phyloP scores from a whole-genome alignment of 1,140 invertebrate species.

The Heterodera schachtii region DNA sequence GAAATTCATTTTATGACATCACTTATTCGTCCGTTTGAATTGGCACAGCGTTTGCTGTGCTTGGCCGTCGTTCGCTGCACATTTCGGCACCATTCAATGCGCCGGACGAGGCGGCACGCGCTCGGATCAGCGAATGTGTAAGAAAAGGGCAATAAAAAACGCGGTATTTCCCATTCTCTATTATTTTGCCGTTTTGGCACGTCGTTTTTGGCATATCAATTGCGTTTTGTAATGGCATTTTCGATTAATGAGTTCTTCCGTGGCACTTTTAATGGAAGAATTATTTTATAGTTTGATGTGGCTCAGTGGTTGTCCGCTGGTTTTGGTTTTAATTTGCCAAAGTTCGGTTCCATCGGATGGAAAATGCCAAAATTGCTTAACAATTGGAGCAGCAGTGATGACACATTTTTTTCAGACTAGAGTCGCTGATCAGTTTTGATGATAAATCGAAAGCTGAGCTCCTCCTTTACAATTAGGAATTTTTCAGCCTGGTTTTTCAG shows the following conservation, averaged over 20 bases:
- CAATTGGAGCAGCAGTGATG: neutral
- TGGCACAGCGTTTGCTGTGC: too few relatives aligned
- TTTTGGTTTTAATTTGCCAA: too few relatives aligned
- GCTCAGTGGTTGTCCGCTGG: neutral
- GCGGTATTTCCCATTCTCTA: too few relatives aligned
- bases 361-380: too few relatives aligned
- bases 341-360: neutral
- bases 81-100: neutral
- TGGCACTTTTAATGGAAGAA: too few relatives aligned
- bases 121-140: constrained; percentile 33
- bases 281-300: neutral
- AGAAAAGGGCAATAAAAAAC: neutral
- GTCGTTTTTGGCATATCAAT: too few relatives aligned
- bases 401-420: neutral
- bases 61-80: neutral
- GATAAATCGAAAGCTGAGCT: neutral
- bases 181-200: too few relatives aligned
- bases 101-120: neutral
- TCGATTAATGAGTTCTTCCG: too few relatives aligned
- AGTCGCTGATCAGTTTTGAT: neutral
- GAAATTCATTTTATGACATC: too few relatives aligned
- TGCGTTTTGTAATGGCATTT: too few relatives aligned
- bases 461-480: neutral
- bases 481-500: too few relatives aligned
- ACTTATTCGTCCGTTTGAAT: too few relatives aligned